Percentiles rank a stretch among this genome's conserved stretches.
These are phyloP conservation scores for Ennomos quercinarius DNA, from an alignment of 2,888 invertebrate genomes.

Conservation along the genomic window DNA sequence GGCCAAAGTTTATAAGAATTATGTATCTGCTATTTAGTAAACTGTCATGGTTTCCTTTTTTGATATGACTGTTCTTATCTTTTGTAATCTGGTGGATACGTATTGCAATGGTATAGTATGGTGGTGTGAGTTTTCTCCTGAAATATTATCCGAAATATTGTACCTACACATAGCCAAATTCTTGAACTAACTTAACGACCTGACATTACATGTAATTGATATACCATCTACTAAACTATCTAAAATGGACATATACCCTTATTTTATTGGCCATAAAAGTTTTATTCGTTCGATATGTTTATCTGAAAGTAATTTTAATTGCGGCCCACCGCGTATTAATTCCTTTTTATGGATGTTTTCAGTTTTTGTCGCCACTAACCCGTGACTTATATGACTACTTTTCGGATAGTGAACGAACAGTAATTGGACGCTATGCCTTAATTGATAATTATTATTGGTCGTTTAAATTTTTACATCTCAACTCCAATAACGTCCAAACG, in stretches of 20 bases:
- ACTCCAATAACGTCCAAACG: conserved; percentile 5
- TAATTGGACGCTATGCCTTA: conserved; percentile 37
- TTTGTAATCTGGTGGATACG: no score
- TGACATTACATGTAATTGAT: conserved; percentile 40
- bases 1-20: no score
- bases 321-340: conserved; percentile 73
- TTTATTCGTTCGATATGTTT: conserved; percentile 58
- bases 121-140: no score
- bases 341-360: conserved; percentile 60
- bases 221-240: conserved; percentile 40
- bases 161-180: conserved; percentile 3
- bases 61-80: no score
- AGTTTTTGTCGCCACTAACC: conserved; percentile 54
- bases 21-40: no score
- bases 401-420: conserved; percentile 13
- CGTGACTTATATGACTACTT: conserved; percentile 35
- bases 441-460: conserved; percentile 33
- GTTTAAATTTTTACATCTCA: conserved; percentile 25
- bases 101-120: no score
- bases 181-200: conserved; percentile 20
- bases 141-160: neutral
- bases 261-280: conserved; percentile 42
- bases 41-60: no score
- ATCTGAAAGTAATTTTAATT: conserved; percentile 72
- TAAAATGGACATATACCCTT: conserved; percentile 33